phyloP scores from a whole-genome alignment of 2,888 invertebrate species.

The Meteorus colon region DNA sequence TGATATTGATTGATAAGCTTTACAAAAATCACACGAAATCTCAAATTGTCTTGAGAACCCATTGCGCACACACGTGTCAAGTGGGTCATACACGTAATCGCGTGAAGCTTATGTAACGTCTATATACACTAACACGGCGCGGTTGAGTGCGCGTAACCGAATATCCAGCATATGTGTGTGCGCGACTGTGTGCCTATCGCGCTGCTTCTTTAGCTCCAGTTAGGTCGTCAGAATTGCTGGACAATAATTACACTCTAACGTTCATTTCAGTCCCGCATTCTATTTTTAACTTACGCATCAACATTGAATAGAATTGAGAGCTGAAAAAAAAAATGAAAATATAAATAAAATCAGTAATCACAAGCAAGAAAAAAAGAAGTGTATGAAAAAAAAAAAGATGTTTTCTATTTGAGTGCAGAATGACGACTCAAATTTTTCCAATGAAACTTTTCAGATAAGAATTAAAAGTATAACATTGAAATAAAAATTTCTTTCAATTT shows the following conservation, averaged over 20 bases:
- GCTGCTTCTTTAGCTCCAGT: constrained; percentile 20
- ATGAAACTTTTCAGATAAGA: background rate
- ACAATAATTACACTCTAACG: constrained; percentile 2
- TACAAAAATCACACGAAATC: constrained; percentile 31
- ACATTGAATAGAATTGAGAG: background rate
- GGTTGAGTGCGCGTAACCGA: constrained; percentile 52
- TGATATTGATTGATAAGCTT: constrained; percentile 11
- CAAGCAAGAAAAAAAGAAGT: background rate
- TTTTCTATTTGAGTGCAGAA: background rate
- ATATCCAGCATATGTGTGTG: constrained; percentile 43
- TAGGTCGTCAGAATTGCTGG: constrained; percentile 6
- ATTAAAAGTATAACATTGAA: background rate
- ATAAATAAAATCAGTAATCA: background rate
- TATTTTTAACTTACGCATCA: background rate
- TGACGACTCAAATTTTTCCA: background rate
- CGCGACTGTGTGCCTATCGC: background rate
- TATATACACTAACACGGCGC: constrained; percentile 33
- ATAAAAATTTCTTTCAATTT: background rate
- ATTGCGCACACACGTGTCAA: constrained; percentile 50
- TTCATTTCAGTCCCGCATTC: background rate
- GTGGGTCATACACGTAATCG: constrained; percentile 54
- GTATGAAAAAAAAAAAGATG: background rate
- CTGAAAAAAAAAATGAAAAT: background rate
- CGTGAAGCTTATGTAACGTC: constrained; percentile 49
- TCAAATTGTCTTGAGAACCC: constrained; percentile 32